These are phyloP conservation scores for Bryconaethiops microstoma DNA, from an alignment of 2,797 vertebrate species.

Conservation along the genomic window DNA sequence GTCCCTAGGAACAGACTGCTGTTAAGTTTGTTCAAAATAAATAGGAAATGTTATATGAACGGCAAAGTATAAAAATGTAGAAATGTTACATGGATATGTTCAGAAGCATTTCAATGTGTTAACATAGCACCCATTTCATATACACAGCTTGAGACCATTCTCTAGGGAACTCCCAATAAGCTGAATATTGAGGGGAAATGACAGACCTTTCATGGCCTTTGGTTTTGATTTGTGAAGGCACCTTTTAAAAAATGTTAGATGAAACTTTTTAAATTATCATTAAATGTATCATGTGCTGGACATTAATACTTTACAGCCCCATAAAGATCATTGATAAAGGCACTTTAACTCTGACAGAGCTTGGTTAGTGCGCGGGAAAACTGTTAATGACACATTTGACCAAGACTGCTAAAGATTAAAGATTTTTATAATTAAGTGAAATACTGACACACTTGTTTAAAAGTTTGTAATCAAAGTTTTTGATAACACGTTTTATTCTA, in stretches of 20 bases:
- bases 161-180: background rate
- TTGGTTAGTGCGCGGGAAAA: too few species aligned
- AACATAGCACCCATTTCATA: background rate
- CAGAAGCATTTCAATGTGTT: background rate
- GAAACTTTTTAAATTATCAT: background rate
- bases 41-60: conserved; percentile 17
- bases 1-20: background rate
- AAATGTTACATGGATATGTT: conserved; percentile 24
- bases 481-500: too few species aligned
- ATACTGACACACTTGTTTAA: background rate
- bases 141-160: background rate
- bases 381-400: too few species aligned
- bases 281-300: background rate
- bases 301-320: background rate
- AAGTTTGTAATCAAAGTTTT: background rate
- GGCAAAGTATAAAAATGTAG: conserved; percentile 11
- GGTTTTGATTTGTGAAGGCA: conserved; percentile 10
- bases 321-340: background rate
- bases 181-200: conserved; percentile 6
- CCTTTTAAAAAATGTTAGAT: background rate
- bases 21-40: conserved; percentile 32
- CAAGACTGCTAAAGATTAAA: background rate
- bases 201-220: conserved; percentile 12
- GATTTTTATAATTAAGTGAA: background rate
- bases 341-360: too few species aligned